Evolutionary conservation across 2,888 invertebrate species (phyloP).

Genomic region (Euproctis similis): DNA sequence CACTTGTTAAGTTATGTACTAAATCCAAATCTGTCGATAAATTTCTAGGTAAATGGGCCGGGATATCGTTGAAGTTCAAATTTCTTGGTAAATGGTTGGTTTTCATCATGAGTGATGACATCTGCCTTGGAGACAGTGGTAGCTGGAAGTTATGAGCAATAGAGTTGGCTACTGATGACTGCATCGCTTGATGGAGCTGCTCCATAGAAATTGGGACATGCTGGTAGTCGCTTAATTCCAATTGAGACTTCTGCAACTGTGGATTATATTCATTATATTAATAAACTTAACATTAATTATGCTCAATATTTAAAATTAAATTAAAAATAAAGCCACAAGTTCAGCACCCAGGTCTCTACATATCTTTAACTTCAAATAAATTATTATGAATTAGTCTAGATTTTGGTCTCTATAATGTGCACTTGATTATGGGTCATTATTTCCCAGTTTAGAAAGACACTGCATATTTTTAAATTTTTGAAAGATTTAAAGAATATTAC

Average conservation of each 20-base stretch:
- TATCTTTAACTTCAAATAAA: too few relatives aligned
- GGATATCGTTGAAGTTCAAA: slow-evolving; percentile 53
- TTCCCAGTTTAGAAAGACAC: too few relatives aligned
- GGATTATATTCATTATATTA: too few relatives aligned
- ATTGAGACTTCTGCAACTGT: slow-evolving; percentile 59
- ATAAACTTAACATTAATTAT: too few relatives aligned
- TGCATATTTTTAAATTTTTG: too few relatives aligned
- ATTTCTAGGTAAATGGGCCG: slow-evolving; percentile 42
- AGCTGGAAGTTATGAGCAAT: slow-evolving; percentile 59
- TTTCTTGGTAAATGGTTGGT: slow-evolving; percentile 50
- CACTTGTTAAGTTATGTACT: slow-evolving; percentile 36
- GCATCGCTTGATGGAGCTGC: slow-evolving; percentile 63
- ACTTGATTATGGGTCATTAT: too few relatives aligned
- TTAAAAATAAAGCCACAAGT: too few relatives aligned
- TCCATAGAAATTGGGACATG: slow-evolving; percentile 61
- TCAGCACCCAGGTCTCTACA: too few relatives aligned
- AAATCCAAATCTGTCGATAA: slow-evolving; percentile 43
- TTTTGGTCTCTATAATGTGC: too few relatives aligned
- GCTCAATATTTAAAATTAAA: too few relatives aligned
- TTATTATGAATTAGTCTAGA: too few relatives aligned
- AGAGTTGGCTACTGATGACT: slow-evolving; percentile 40
- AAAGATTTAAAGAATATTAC: too few relatives aligned
- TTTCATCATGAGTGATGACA: slow-evolving; percentile 63
- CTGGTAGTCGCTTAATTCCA: slow-evolving; percentile 50
- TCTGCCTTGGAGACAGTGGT: slow-evolving; percentile 58